A percentile compares a stretch with the other conserved stretches of the same genome.
These are phyloP conservation scores for Phrynocephalus vlangalii DNA, from an alignment of 2,797 vertebrate species.

Conservation along the genomic window DNA sequence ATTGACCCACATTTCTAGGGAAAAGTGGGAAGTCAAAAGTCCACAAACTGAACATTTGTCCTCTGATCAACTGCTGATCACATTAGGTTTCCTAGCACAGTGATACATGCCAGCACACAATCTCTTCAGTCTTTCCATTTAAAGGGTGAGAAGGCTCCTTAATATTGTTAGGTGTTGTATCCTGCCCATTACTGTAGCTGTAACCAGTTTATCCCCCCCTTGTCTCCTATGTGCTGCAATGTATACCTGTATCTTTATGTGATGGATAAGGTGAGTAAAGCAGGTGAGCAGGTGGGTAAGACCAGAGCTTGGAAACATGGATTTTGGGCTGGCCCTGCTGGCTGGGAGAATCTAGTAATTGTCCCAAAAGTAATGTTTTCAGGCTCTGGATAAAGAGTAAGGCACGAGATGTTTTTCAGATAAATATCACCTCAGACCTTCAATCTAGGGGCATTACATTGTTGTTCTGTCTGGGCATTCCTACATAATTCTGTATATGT, in stretches of 20 bases:
- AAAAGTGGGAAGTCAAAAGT: background rate
- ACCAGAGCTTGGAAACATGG: background rate
- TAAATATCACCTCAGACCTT: no score
- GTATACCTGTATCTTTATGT: slow-evolving; percentile 39
- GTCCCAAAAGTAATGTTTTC: no score
- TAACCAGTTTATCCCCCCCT: background rate
- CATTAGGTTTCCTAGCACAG: background rate
- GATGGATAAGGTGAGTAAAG: background rate
- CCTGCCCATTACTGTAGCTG: background rate
- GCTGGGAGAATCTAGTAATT: no score
- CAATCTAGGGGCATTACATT: no score
- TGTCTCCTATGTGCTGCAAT: background rate
- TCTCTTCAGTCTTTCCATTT: background rate
- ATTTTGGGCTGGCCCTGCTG: no score
- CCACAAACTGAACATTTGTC: slow-evolving; percentile 24
- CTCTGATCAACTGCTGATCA: slow-evolving; percentile 21
- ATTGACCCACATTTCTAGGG: slow-evolving; percentile 46
- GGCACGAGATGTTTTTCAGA: no score
- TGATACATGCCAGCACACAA: background rate
- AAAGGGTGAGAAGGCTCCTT: background rate
- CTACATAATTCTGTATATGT: no score
- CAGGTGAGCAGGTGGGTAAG: background rate
- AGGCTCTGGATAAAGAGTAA: no score
- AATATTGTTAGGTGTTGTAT: background rate
- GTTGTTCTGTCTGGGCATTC: no score